Evolutionary conservation across 2,888 invertebrate genomes (phyloP), one percentile per base, ranked within the genome.

Genomic region (Abrostola triplasia): DNA sequence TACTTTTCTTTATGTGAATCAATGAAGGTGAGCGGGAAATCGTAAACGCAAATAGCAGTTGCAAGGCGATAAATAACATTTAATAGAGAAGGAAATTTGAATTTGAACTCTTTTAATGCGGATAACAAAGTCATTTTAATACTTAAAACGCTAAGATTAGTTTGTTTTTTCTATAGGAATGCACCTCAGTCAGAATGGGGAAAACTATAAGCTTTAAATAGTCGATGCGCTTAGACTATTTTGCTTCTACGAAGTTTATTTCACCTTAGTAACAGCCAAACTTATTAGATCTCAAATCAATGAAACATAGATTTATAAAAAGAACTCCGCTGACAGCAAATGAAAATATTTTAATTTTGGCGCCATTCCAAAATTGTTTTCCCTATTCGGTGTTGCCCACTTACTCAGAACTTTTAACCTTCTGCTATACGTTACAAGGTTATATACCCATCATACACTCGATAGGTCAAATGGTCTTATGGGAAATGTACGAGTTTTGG

Each of bases 381-480:
- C 68, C 71, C 68, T 69, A 71, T 74, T 71, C 62, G 66, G 75
- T 61, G 57, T 66, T 66, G 70, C 61, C 61, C 36, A 59, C 42
- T 64, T 59, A 64, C 49, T 72, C 60, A 72, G 48, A 48, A 13
- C 38, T 63, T 57, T 62, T 59, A 64, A 67, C 74, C 73, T 76
- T 76, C 54, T 58, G 36, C 61, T 55, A 41, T 62, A 42, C 53
- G 10, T 49, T 42, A 64, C 71, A 75, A 75, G 72, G 76, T 60
- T 64, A 51, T 44, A n/a, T 38, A n/a, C 12, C 50, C 44, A 44
- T 47, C 44, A 7, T 13, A 13, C 44, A 13, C 42, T 55, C 52
- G 55, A 47, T 53, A 64, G 49, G 64, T 64, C 49, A 35, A 64
- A 50, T 51, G 51, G 54, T 40, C 53, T 56, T 60, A 47, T 48